These are phyloP conservation scores for Caracal caracal DNA, from an alignment of 2,113 vertebrate species.

Conservation along the genomic window DNA sequence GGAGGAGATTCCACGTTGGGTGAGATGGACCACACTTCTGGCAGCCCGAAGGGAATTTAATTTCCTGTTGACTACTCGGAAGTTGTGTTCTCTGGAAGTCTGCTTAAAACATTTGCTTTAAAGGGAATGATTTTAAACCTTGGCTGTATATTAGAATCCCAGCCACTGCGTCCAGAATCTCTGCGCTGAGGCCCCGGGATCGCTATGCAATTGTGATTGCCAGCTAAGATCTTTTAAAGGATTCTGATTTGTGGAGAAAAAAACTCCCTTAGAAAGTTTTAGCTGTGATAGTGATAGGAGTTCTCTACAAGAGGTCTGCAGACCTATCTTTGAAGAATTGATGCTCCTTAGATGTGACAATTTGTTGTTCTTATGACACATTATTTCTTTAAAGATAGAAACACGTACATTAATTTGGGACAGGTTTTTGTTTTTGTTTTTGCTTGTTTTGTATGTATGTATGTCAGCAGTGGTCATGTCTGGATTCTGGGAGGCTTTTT, in stretches of 20 bases:
- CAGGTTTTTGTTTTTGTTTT: not conserved
- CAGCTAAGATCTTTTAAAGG: not conserved
- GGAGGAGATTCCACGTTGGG: not conserved
- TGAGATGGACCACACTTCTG: not conserved
- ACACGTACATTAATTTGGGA: not conserved
- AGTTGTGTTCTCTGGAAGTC: not conserved
- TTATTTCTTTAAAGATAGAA: conserved; percentile 34
- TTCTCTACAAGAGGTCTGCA: not conserved
- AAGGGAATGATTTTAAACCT: conserved; percentile 22
- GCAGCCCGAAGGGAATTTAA: not conserved
- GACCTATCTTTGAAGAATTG: not conserved
- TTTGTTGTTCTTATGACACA: conserved; percentile 4
- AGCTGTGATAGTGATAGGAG: not conserved
- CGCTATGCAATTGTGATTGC: not conserved
- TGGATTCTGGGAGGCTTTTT: not conserved
- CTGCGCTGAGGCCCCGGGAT: not conserved
- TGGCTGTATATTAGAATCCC: not conserved
- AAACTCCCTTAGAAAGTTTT: not conserved
- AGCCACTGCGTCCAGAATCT: conserved; percentile 4
- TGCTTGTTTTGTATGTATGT: not conserved
- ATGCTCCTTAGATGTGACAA: not conserved
- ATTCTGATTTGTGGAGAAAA: not conserved
- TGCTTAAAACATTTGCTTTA: not conserved
- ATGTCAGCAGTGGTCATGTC: not conserved
- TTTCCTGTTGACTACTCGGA: not conserved